phyloP scores from a whole-genome alignment of 2,113 vertebrate species.

The Collichthys lucidus region DNA sequence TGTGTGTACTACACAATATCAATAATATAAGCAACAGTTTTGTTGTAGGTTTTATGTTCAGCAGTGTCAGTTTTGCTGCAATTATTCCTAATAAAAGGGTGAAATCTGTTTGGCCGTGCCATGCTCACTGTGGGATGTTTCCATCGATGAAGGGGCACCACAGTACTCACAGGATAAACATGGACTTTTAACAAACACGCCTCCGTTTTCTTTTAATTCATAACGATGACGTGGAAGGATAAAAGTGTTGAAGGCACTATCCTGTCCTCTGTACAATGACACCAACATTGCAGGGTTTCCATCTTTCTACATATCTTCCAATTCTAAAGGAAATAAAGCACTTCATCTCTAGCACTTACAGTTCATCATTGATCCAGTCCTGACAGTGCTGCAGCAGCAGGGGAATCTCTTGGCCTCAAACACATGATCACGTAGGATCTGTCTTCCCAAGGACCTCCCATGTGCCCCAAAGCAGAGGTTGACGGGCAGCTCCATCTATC shows the following conservation, averaged over 20 bases:
- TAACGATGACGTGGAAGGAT: background rate
- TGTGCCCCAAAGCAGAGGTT: constrained; percentile 1
- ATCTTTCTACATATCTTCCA: too few species aligned
- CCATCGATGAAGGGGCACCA: background rate
- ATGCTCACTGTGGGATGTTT: background rate
- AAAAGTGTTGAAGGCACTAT: background rate
- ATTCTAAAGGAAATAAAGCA: too few species aligned
- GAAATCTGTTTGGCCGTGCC: background rate
- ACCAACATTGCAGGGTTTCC: too few species aligned
- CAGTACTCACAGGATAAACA: too few species aligned
- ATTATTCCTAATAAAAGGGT: background rate
- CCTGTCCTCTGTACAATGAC: too few species aligned
- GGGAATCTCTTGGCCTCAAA: background rate
- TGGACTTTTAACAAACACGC: too few species aligned
- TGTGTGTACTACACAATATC: background rate
- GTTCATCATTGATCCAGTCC: background rate
- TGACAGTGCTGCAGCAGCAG: background rate
- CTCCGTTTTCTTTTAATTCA: background rate
- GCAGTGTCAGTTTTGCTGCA: background rate
- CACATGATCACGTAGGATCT: background rate
- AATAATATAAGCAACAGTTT: background rate
- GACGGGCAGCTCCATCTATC: constrained; percentile 8
- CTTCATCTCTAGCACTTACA: background rate
- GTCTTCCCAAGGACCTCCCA: background rate
- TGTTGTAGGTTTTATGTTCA: background rate